Conservation (phyloP, 2,797 vertebrate genomes). For the Dallia pectoralis region DNA sequence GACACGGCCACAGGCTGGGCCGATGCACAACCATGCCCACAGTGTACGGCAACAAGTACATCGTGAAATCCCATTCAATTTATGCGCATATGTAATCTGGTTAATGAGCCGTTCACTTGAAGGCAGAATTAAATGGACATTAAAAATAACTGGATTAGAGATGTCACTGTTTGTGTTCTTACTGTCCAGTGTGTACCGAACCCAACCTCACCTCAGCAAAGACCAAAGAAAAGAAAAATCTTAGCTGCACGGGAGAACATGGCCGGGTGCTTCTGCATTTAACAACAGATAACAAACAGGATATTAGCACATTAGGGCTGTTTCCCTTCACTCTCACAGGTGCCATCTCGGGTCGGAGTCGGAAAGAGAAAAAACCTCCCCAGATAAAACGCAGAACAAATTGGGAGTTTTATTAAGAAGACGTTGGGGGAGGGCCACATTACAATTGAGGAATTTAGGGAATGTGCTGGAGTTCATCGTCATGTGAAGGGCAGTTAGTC, state of each 20-base stretch:
- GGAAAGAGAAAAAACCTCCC: conserved; percentile 7
- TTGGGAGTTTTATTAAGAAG: conserved; percentile 19
- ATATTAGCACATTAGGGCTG: background rate
- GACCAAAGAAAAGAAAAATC: background rate
- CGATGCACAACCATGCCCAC: conserved; percentile 8
- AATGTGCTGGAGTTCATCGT: conserved; percentile 42
- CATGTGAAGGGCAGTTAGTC: conserved; percentile 26
- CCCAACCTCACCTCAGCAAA: background rate
- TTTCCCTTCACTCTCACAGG: conserved; percentile 18
- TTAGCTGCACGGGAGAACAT: background rate
- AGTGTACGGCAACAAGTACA: background rate
- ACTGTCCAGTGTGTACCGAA: background rate
- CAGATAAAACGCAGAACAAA: conserved; percentile 30
- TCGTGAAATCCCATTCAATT: background rate
- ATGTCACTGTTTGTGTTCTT: background rate
- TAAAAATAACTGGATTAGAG: background rate
- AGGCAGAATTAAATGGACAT: background rate
- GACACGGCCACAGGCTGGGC: conserved; percentile 31
- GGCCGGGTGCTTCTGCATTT: background rate
- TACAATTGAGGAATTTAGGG: conserved; percentile 51
- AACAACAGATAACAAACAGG: background rate
- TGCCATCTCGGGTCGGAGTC: conserved; percentile 31
- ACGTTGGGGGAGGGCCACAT: conserved; percentile 18
- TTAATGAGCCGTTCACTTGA: background rate
- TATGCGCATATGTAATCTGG: background rate